These are phyloP conservation scores for Pangasius sanitwongsei DNA, from an alignment of 2,797 vertebrate species.

Conservation along the genomic window DNA sequence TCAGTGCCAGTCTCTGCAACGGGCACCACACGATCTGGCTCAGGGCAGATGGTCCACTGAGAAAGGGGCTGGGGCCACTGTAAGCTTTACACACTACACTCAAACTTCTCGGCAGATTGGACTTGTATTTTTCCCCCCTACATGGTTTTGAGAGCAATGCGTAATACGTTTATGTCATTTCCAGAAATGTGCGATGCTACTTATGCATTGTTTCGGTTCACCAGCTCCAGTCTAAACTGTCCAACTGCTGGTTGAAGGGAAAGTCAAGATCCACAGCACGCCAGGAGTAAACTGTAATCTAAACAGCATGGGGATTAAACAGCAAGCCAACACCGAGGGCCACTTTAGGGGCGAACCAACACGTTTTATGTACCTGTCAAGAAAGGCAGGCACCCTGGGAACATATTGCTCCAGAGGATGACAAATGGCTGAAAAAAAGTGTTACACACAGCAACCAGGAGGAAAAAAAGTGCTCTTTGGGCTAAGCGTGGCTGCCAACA, in stretches of 20 bases:
- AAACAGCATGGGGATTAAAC: constrained; percentile 37
- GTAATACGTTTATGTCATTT: constrained; percentile 30
- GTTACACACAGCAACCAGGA: constrained; percentile 73
- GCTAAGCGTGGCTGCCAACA: constrained; percentile 84
- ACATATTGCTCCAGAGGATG: constrained; percentile 82
- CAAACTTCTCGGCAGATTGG: constrained; percentile 35
- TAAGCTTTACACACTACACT: constrained; percentile 47
- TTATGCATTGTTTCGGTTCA: constrained; percentile 26
- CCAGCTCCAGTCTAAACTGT: constrained; percentile 38
- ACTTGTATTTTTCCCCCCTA: background rate
- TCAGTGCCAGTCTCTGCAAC: constrained; percentile 80
- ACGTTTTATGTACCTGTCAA: constrained; percentile 72
- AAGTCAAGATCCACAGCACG: constrained; percentile 23
- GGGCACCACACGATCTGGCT: constrained; percentile 81
- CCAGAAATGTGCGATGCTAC: constrained; percentile 33
- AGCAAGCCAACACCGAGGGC: constrained; percentile 43
- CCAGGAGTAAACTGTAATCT: constrained; percentile 30
- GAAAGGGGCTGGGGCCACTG: constrained; percentile 49
- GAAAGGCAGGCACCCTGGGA: constrained; percentile 75
- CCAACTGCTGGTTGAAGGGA: constrained; percentile 9
- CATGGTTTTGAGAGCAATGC: constrained; percentile 11
- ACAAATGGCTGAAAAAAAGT: constrained; percentile 83
- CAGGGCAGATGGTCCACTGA: constrained; percentile 80
- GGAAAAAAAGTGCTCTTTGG: constrained; percentile 83
- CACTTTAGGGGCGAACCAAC: constrained; percentile 58